Evolutionary conservation across 2,888 invertebrate genomes (phyloP), one percentile per base, ranked within the genome.

Genomic region (Oligia strigilis): DNA sequence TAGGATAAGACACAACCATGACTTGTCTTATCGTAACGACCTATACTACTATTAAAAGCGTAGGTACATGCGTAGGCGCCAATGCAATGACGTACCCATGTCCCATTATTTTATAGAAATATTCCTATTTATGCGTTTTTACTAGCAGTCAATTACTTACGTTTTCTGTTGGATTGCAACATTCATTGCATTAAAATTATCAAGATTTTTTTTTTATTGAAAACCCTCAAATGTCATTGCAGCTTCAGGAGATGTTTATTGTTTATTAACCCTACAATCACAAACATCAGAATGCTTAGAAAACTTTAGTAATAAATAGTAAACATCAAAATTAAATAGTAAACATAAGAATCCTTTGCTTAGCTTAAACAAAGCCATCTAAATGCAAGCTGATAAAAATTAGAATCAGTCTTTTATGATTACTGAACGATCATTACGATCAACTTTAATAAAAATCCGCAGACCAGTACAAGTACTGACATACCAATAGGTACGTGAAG

Each of bases 401-500:
- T 17, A 9, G 4, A 43, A 46, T 65, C 40, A 58, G 17, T 65
- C 13, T 70, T 64, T 64, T 55, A 40, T 8, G 11, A 46, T 40
- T 65, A 65, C 40, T 23, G 40, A 65, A 40, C 40, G 23, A 65
- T 40, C 5, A 13, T 14, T 49, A 65, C 14, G 46, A 67, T 67
- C 36, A 60, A 36, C 19, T 23, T 49, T 55, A n/a, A 49, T 23
- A 52, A 72, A 29, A 62, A 40, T 66, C 19, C 36, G n/a, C 52
- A 66, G 17, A 43, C 11, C 72, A n/a, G 19, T 58, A 43, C 29
- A 40, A 43, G 23, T 70, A 52, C 52, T 58, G 72, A 58, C 46
- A 71, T 60, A 67, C 52, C 71, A 76, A 71, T 71, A 74, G 23
- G 80, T 77, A 87, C 73, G 80, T 67, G 72, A 89, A 36, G 86